Evolutionary conservation across 2,113 vertebrate species (phyloP).

Genomic region (Poeciliopsis prolifica): DNA sequence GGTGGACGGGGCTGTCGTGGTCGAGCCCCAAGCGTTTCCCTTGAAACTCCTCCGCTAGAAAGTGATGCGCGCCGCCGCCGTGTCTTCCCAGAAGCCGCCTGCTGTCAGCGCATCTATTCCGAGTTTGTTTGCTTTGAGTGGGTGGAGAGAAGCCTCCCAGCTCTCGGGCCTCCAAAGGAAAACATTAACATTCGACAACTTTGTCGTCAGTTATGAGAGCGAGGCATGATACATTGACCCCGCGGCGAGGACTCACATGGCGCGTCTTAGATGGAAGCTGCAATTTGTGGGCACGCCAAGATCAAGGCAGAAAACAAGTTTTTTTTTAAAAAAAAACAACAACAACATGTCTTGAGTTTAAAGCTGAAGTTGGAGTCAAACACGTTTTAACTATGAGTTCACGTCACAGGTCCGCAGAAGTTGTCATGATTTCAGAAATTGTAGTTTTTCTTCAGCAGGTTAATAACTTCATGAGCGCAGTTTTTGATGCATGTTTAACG

Average conservation of each 20-base stretch:
- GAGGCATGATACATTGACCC: slow-evolving; percentile 36
- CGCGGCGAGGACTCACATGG: slow-evolving; percentile 25
- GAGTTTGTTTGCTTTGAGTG: slow-evolving; percentile 12
- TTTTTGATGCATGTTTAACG: too few relatives aligned
- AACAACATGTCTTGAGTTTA: too few relatives aligned
- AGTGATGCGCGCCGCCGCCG: not conserved
- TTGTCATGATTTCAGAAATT: too few relatives aligned
- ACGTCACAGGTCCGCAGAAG: too few relatives aligned
- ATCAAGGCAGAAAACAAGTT: not conserved
- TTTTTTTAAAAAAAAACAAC: too few relatives aligned
- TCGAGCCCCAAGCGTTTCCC: not conserved
- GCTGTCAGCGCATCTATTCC: not conserved
- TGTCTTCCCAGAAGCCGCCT: not conserved
- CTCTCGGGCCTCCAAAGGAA: slow-evolving; percentile 14
- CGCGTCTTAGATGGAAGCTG: slow-evolving; percentile 9
- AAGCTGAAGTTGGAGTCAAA: too few relatives aligned
- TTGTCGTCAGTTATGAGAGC: slow-evolving; percentile 25
- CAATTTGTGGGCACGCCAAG: not conserved
- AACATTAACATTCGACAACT: slow-evolving; percentile 19
- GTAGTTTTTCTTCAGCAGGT: too few relatives aligned
- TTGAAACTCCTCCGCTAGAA: not conserved
- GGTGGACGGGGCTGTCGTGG: not conserved
- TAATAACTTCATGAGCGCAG: too few relatives aligned
- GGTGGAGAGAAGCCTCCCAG: slow-evolving; percentile 1
- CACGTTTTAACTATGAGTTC: too few relatives aligned